Base-by-base conservation (phyloP, 1,140 invertebrate genomes). In the Panonychus citri region DNA sequence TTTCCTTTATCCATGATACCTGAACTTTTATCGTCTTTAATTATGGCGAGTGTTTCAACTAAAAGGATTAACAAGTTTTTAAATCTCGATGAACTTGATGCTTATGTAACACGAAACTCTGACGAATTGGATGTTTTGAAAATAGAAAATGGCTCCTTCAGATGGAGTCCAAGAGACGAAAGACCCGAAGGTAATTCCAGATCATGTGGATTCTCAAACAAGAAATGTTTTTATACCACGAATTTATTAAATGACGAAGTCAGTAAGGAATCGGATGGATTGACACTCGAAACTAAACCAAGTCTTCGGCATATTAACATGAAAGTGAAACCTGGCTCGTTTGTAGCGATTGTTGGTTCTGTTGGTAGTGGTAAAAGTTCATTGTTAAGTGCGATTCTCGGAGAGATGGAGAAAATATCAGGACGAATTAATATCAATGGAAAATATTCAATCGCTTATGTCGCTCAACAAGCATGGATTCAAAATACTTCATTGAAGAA, bases 21-120 rank as follows among this genome's bases (percentile, higher is more conserved):
- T 8, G 49, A 59, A 15, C 30, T 61, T 15, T n/a, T 59, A 13
- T 19, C 39, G 19, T 40, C 39, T 40, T 24, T n/a, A n/a, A n/a
- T 46, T 19, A 46, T 46, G 43, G 13, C 21, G 10, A 3, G 3
- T 46, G 21, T 19, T 46, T 24, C 21, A 57, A 74, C 85, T 21
- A 79, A 82, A 66, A 76, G 84, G 68, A 79, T 90, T 58, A 87
- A 88, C 65, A 84, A 84, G 69, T 90, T 87, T 69, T 80, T 90
- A 79, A 88, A 86, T 67, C 74, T 76, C 57, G 83, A 87, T 67
- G 85, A 63, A 54, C 25, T 63, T 15, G 52, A 59, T 52, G 30
- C 21, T 17, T 57, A 60, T 56, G 55, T 55, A 30, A 54, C 53
- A 3, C n/a, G 42, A 24, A 19, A 60, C 28, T 15, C 25, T 12